phyloP scores from a whole-genome alignment of 37 sponge, comb jelly and placozoan genomes.

The Chondrosia reniformis region DNA sequence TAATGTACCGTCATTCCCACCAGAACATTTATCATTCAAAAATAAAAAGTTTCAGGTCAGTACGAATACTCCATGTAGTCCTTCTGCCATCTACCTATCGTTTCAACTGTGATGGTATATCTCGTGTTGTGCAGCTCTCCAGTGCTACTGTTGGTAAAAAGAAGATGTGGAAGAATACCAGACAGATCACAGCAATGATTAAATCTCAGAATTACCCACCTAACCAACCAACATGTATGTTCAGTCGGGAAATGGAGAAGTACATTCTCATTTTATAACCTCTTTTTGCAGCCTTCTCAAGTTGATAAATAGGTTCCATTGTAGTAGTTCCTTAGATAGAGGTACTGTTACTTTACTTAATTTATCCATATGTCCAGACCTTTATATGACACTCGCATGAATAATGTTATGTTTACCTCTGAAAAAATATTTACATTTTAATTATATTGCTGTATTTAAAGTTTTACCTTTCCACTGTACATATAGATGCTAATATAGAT shows the following conservation, averaged over 20 bases:
- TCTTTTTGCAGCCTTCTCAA: too few species aligned
- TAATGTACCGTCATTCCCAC: constrained; percentile 7
- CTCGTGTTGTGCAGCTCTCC: neutral
- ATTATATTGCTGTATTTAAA: too few species aligned
- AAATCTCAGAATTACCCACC: constrained; percentile 22
- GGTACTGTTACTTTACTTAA: too few species aligned
- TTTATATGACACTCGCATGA: too few species aligned
- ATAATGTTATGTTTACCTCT: too few species aligned
- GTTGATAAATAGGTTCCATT: too few species aligned
- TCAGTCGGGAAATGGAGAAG: too few species aligned
- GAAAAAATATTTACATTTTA: too few species aligned
- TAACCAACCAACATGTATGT: constrained; percentile 61
- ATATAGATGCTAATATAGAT: constrained; percentile 70
- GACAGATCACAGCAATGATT: constrained; percentile 64
- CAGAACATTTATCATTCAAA: neutral
- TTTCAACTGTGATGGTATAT: neutral
- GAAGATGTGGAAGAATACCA: constrained; percentile 70
- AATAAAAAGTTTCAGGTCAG: constrained; percentile 13
- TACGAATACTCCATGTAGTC: neutral
- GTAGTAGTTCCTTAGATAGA: too few species aligned
- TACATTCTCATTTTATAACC: too few species aligned
- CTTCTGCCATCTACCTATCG: neutral
- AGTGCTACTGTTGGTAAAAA: constrained; percentile 6
- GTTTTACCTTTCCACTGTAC: too few species aligned
- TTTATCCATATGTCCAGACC: too few species aligned